Evolutionary conservation across 2,113 vertebrate species (phyloP).

Genomic region (Reinhardtius hippoglossoides): DNA sequence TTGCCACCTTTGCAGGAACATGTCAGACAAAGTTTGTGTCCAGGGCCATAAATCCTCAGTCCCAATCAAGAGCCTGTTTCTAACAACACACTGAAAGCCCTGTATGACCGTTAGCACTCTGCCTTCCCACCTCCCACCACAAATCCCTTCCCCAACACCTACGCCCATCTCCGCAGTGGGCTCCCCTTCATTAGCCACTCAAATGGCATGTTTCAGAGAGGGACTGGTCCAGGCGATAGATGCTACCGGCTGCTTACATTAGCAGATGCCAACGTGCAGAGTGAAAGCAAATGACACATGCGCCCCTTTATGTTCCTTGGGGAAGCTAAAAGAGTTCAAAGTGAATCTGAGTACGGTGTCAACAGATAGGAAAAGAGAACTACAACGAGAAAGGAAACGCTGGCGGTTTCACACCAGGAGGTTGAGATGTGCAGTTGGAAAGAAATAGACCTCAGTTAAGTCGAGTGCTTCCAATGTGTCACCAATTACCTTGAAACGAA

Average conservation of each 20-base stretch:
- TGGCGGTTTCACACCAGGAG: slow-evolving; percentile 9
- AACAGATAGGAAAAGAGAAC: not conserved
- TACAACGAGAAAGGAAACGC: not conserved
- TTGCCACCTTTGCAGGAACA: slow-evolving; percentile 38
- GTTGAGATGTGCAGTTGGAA: not conserved
- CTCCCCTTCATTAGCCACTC: slow-evolving; percentile 54
- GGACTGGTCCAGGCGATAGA: slow-evolving; percentile 40
- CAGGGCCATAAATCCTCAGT: slow-evolving; percentile 52
- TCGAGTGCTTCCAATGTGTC: slow-evolving; percentile 13
- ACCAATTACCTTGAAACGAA: slow-evolving; percentile 40
- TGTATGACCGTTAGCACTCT: slow-evolving; percentile 49
- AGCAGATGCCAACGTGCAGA: slow-evolving; percentile 49
- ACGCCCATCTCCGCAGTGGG: slow-evolving; percentile 39
- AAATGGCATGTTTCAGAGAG: slow-evolving; percentile 42
- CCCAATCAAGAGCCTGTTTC: slow-evolving; percentile 50
- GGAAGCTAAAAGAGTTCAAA: slow-evolving; percentile 66
- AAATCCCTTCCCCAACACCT: slow-evolving; percentile 58
- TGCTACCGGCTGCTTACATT: slow-evolving; percentile 34
- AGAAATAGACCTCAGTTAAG: not conserved
- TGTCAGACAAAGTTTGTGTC: slow-evolving; percentile 43
- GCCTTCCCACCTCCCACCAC: slow-evolving; percentile 37
- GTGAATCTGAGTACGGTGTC: slow-evolving; percentile 40
- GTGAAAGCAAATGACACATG: slow-evolving; percentile 62
- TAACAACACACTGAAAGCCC: slow-evolving; percentile 40
- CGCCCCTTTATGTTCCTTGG: slow-evolving; percentile 32